Conservation (phyloP, 2,113 vertebrate genomes). For the Mirza zaza region DNA sequence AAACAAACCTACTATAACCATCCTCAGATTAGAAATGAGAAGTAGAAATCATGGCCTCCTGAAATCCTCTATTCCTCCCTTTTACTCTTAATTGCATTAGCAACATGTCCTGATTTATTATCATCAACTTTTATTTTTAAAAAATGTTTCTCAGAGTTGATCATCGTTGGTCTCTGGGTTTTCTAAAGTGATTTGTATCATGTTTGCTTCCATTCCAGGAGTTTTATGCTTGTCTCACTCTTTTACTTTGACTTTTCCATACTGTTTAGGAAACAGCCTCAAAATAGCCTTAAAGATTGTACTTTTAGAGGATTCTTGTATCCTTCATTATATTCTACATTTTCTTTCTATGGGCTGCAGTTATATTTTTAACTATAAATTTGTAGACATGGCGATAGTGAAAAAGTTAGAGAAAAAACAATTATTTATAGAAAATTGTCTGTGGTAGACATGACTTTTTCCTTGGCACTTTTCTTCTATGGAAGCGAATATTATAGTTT, state of each 20-base stretch:
- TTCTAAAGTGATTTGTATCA: constrained; percentile 47
- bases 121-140: not conserved
- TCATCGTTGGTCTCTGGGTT: not conserved
- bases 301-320: too few relatives aligned
- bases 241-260: not conserved
- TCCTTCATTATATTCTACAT: not conserved
- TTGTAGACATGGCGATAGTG: not conserved
- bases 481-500: not conserved
- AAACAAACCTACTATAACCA: not conserved
- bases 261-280: not conserved
- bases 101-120: not conserved
- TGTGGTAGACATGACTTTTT: not conserved
- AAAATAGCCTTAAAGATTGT: not conserved
- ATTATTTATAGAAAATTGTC: not conserved
- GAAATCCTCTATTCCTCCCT: not conserved
- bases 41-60: not conserved
- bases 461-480: not conserved
- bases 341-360: not conserved
- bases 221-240: not conserved
- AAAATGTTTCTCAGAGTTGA: not conserved
- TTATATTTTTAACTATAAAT: not conserved
- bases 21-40: not conserved
- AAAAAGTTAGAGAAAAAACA: not conserved
- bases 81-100: not conserved
- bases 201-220: not conserved